A percentile compares a stretch with the other conserved stretches of the same genome.
Evolutionary conservation across 2,113 vertebrate species (phyloP).

Genomic region (Herpetotheres cachinnans): DNA sequence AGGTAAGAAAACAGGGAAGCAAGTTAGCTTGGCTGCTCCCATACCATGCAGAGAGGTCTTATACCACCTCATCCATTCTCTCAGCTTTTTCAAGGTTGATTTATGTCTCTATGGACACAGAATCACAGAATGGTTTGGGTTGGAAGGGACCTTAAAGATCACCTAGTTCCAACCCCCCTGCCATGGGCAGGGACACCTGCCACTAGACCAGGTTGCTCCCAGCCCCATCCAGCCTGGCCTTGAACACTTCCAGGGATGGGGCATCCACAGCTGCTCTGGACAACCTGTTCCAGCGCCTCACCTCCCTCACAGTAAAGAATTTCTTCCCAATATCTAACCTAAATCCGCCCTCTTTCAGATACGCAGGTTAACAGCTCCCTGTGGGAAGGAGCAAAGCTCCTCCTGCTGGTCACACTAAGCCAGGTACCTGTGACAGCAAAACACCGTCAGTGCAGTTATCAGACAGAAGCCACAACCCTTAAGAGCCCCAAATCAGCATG

Average conservation of each 20-base stretch:
- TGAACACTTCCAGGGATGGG: background rate
- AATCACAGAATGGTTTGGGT: background rate
- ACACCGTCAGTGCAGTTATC: rapidly evolving
- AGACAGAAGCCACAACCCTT: too few relatives aligned
- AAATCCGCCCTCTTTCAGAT: background rate
- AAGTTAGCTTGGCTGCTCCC: background rate
- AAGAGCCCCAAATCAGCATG: too few relatives aligned
- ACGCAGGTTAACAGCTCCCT: background rate
- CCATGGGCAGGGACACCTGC: background rate
- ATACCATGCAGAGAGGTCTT: background rate
- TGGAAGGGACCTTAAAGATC: background rate
- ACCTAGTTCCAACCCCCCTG: background rate
- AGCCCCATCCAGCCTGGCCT: background rate
- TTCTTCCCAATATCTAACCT: background rate
- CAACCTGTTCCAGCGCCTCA: background rate
- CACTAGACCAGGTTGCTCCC: background rate
- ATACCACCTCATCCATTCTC: background rate
- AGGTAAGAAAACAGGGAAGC: background rate
- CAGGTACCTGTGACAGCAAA: rapidly evolving
- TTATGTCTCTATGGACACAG: rapidly evolving
- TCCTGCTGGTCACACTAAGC: background rate
- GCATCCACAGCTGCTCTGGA: background rate
- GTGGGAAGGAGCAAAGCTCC: background rate
- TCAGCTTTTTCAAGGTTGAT: background rate
- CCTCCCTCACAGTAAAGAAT: background rate